Evolutionary conservation across 2,888 invertebrate genomes (phyloP).

Genomic region (Leistus spinibarbis): DNA sequence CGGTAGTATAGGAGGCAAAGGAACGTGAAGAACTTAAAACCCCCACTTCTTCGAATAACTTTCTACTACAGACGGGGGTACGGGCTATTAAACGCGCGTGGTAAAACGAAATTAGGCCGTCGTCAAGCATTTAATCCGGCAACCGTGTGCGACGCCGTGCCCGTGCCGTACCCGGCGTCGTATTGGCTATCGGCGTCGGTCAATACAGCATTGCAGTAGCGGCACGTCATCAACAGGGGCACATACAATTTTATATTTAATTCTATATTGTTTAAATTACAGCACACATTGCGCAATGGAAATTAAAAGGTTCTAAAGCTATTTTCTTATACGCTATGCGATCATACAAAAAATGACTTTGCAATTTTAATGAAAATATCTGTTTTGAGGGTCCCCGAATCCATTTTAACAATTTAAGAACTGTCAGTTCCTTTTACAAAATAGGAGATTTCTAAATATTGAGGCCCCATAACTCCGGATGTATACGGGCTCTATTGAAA

Average conservation of each 20-base stretch:
- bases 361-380: too few relatives aligned
- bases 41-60: neutral
- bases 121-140: neutral
- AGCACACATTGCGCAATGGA: too few relatives aligned
- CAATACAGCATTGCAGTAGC: neutral
- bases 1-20: neutral
- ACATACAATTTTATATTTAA: neutral
- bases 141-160: neutral
- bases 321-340: too few relatives aligned
- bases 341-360: too few relatives aligned
- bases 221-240: neutral
- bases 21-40: neutral
- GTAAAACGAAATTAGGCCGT: neutral
- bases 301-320: too few relatives aligned
- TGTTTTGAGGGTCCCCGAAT: too few relatives aligned
- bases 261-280: neutral
- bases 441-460: too few relatives aligned
- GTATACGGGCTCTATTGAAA: too few relatives aligned
- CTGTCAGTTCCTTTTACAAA: too few relatives aligned
- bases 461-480: too few relatives aligned
- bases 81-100: neutral
- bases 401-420: too few relatives aligned
- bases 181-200: constrained; percentile 4
- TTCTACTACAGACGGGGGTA: too few relatives aligned
- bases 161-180: neutral